Percentiles rank a stretch among this genome's conserved stretches.
Evolutionary conservation across 1,140 invertebrate genomes (phyloP).

Genomic region (Ceratina australensis): DNA sequence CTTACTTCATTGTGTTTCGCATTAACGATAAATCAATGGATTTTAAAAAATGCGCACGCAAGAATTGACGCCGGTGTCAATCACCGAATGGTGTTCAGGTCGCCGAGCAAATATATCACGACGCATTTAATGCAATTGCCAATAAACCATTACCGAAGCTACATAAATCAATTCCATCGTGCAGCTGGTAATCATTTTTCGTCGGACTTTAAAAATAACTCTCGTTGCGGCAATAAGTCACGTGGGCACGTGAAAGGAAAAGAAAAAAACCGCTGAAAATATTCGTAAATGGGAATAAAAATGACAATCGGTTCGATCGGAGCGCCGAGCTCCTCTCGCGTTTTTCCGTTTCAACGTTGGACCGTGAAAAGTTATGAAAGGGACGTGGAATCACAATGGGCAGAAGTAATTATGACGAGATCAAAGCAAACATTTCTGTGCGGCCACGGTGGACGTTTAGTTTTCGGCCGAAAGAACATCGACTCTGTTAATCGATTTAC

Average conservation of each 20-base stretch:
- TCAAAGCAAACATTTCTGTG: no score
- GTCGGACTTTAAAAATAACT: neutral
- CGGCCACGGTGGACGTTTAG: neutral
- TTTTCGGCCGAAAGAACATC: neutral
- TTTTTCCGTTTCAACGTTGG: no score
- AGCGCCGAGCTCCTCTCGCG: no score
- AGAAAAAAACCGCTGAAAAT: neutral
- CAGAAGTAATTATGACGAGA: no score
- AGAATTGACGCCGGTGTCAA: neutral
- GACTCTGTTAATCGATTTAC: slow-evolving; percentile 24
- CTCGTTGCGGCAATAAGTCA: no score
- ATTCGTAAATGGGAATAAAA: neutral
- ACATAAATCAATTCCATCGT: neutral
- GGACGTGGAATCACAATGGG: no score
- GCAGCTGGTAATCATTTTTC: neutral
- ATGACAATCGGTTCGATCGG: no score
- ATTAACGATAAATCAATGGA: neutral
- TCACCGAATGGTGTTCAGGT: neutral
- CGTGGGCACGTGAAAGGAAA: neutral
- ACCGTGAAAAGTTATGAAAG: no score
- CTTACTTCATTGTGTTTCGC: neutral
- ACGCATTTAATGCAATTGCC: slow-evolving; percentile 21
- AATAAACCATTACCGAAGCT: slow-evolving; percentile 3
- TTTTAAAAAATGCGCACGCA: no score
- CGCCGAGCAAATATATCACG: neutral